A percentile compares a stretch with the other conserved stretches of the same genome.
Conservation (phyloP, 2,888 invertebrate species). For the Odontothrips loti region DNA sequence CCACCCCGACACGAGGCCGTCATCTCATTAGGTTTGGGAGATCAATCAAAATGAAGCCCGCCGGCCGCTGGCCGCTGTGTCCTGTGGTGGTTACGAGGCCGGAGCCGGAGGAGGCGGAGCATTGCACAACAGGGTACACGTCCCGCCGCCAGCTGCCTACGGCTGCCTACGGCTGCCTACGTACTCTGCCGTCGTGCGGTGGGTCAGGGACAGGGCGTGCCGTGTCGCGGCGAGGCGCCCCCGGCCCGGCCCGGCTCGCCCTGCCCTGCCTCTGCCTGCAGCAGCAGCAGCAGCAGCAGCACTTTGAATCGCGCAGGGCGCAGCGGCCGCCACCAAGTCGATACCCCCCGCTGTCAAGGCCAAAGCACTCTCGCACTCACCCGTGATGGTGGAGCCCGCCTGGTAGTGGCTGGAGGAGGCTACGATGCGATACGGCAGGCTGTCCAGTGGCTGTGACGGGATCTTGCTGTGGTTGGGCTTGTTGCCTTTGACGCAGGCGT, state of each 20-base stretch:
- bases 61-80: neutral
- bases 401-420: conserved; percentile 62
- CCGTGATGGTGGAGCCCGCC: conserved; percentile 66
- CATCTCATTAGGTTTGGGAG: too few relatives aligned
- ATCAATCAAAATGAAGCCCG: too few relatives aligned
- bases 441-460: conserved; percentile 58
- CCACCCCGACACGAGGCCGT: too few relatives aligned
- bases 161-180: too few relatives aligned
- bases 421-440: conserved; percentile 63
- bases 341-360: conserved; percentile 27
- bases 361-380: conserved; percentile 47
- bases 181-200: neutral
- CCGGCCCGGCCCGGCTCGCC: neutral
- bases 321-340: neutral
- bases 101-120: neutral
- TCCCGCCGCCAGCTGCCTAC: too few relatives aligned
- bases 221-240: neutral
- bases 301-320: neutral
- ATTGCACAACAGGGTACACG: neutral
- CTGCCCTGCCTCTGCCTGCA: neutral
- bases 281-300: neutral
- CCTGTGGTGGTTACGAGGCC: neutral
- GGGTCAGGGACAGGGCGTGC: conserved; percentile 24
- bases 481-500: conserved; percentile 74
- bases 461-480: conserved; percentile 74